Percentiles rank a stretch among this genome's conserved stretches.
Evolutionary conservation across 1,140 invertebrate species (phyloP).

Genomic region (Anoplophora glabripennis): DNA sequence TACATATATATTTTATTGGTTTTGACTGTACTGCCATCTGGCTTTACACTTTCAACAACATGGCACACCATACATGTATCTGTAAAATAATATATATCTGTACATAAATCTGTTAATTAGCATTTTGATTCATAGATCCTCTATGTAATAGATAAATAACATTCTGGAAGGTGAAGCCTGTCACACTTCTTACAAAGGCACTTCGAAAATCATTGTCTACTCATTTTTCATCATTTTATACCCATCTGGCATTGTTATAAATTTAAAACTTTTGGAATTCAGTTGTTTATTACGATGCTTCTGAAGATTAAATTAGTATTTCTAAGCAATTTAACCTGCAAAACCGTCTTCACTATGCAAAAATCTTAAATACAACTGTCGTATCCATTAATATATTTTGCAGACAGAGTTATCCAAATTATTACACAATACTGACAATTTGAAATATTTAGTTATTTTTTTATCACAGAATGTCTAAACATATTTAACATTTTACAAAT

Average conservation of each 20-base stretch:
- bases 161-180: slow-evolving; percentile 27
- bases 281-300: slow-evolving; percentile 13
- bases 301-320: not conserved
- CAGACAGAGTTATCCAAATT: too few relatives aligned
- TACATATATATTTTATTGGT: slow-evolving; percentile 41
- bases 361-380: slow-evolving; percentile 2
- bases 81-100: slow-evolving; percentile 48
- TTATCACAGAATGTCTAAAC: too few relatives aligned
- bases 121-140: slow-evolving; percentile 40
- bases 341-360: not conserved
- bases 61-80: slow-evolving; percentile 49
- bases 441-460: too few relatives aligned
- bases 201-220: slow-evolving; percentile 32
- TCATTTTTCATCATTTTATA: slow-evolving; percentile 16
- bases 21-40: slow-evolving; percentile 42
- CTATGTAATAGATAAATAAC: slow-evolving; percentile 35
- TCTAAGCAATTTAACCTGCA: not conserved
- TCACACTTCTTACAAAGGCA: slow-evolving; percentile 32
- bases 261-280: not conserved
- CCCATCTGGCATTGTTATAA: slow-evolving; percentile 8
- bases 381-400: slow-evolving; percentile 18
- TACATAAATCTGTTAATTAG: slow-evolving; percentile 38
- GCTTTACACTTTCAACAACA: slow-evolving; percentile 46
- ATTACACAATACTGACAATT: too few relatives aligned
- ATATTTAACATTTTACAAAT: too few relatives aligned